These are phyloP conservation scores for Simalia tracyae DNA, from an alignment of 2,797 vertebrate species.

Conservation along the genomic window DNA sequence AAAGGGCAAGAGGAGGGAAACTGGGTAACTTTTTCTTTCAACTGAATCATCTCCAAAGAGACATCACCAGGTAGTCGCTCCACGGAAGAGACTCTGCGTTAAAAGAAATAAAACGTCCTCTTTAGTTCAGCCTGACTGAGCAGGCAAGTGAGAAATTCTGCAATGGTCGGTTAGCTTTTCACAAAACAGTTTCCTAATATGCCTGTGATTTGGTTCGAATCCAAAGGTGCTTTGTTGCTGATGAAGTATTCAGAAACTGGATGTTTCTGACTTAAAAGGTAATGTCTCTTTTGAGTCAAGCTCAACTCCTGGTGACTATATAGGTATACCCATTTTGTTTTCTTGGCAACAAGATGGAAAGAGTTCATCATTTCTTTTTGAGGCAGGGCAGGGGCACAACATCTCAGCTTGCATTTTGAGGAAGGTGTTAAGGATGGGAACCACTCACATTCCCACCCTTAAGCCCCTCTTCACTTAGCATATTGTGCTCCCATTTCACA, in stretches of 20 bases:
- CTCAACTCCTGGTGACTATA: neutral
- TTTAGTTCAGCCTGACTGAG: conserved; percentile 10
- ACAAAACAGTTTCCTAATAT: neutral
- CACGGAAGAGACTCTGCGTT: conserved; percentile 78
- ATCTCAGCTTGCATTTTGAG: neutral
- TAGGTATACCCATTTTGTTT: too few species aligned
- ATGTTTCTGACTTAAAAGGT: neutral
- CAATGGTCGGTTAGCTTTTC: neutral
- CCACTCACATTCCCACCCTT: too few species aligned
- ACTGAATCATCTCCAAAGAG: conserved; percentile 82
- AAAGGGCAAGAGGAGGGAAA: conserved; percentile 83
- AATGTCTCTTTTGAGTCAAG: neutral
- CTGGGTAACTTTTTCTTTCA: conserved; percentile 83
- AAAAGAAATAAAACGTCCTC: conserved; percentile 43
- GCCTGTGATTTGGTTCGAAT: neutral
- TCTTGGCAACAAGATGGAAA: too few species aligned
- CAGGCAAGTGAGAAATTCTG: neutral
- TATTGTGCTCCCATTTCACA: too few species aligned
- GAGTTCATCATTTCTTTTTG: too few species aligned
- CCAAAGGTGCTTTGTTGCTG: neutral
- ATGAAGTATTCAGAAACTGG: neutral
- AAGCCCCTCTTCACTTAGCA: too few species aligned
- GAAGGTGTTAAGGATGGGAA: too few species aligned
- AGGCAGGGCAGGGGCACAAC: neutral
- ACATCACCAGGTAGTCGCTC: conserved; percentile 78